Evolutionary conservation across 2,888 invertebrate genomes (phyloP), one percentile per base, ranked within the genome.

Genomic region (Mesorhabditis belari): DNA sequence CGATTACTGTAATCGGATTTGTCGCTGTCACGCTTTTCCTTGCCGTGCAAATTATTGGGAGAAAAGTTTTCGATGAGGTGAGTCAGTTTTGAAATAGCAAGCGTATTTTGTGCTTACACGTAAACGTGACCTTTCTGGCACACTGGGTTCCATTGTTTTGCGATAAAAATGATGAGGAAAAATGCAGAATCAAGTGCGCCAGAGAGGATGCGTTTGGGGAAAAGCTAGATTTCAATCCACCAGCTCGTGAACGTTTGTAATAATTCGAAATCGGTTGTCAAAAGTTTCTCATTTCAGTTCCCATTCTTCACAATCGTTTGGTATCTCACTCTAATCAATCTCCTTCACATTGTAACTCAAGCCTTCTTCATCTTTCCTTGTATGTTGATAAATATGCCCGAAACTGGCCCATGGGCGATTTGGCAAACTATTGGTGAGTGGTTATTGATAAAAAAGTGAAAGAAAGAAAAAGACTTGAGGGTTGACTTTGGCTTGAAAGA

Each of bases 261-360:
- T n/a, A 35, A 35, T 35, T n/a, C n/a, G 44, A 35, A 35, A 17
- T 35, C n/a, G 6, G 12, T 35, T 35, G 44, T 35, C 44, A n/a
- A 35, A 35, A 35, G n/a, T 35, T 51, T 51, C 44, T 51, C 44
- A 49, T 61, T 62, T 35, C 65, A 65, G 63, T 60, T 60, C 27
- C 49, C 60, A 5, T 69, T 69, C 58, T 69, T 69, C 53, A 58
- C 66, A 24, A 69, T 69, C 49, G 69, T 69, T 3, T 69, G 62
- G 53, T 63, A 69, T 55, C 49, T 69, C 55, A 64, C 64, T 4
- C 12, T 59, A 5, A 58, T 58, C 4, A 64, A 64, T 59, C 6
- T 21, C 4, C 12, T 52, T 5, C 5, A 49, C 6, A n/a, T 58
- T 12, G 17, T 58, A 5, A 53, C 49, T n/a, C 58, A 58, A 51